These are phyloP conservation scores for Pyxicephalus adspersus DNA, from an alignment of 2,113 vertebrate genomes.

Conservation along the genomic window DNA sequence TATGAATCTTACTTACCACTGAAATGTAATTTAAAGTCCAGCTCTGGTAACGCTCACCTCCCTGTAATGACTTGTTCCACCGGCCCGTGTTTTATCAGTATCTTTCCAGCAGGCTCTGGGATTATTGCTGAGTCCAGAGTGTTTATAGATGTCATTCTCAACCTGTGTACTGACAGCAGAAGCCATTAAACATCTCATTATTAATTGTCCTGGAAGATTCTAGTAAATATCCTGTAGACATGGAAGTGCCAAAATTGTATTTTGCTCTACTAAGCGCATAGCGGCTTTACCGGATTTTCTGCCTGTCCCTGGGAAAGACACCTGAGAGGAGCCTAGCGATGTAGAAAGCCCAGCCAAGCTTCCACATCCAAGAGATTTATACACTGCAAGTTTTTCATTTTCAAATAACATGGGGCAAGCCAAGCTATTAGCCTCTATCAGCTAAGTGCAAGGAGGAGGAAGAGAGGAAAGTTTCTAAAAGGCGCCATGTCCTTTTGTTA, in stretches of 20 bases:
- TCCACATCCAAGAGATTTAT: not conserved
- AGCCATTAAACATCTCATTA: constrained; percentile 22
- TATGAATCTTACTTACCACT: too few relatives aligned
- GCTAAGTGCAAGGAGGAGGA: too few relatives aligned
- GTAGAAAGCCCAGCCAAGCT: not conserved
- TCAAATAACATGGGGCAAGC: not conserved
- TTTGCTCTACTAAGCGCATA: constrained; percentile 15
- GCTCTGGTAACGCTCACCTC: not conserved
- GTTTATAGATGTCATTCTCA: constrained; percentile 9
- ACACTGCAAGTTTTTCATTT: not conserved
- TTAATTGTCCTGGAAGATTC: constrained; percentile 37
- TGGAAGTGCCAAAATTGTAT: constrained; percentile 23
- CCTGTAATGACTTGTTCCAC: not conserved
- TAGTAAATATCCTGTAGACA: constrained; percentile 10
- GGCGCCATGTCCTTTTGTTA: too few relatives aligned
- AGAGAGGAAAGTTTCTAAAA: too few relatives aligned
- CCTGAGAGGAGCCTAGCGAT: not conserved
- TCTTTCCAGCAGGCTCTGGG: constrained; percentile 9
- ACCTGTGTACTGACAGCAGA: constrained; percentile 25
- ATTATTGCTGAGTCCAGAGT: constrained; percentile 25
- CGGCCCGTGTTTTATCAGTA: not conserved
- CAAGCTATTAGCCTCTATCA: too few relatives aligned
- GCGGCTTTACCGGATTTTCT: not conserved
- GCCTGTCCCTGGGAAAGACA: not conserved
- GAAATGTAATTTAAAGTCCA: not conserved